Evolutionary conservation across 92 coral and sea anemone species (phyloP).

Genomic region (Montipora capitata): DNA sequence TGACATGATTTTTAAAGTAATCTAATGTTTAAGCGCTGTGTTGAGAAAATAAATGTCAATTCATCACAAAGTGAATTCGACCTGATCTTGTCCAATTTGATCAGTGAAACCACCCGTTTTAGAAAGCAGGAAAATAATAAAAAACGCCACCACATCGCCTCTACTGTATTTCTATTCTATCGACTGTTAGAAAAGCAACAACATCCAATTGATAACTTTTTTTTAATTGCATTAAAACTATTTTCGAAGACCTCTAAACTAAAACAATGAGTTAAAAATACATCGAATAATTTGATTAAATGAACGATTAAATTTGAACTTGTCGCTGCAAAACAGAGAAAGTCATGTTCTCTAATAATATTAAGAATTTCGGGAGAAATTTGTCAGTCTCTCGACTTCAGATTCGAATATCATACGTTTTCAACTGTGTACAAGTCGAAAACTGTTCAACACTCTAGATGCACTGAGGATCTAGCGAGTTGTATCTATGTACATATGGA

Average conservation of each 20-base stretch:
- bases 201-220: not conserved
- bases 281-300: not conserved
- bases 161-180: not conserved
- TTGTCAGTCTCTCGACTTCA: too few species aligned
- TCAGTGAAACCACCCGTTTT: constrained; percentile 4
- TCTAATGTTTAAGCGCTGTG: constrained; percentile 9
- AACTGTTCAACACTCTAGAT: not conserved
- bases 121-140: not conserved
- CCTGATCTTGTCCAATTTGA: not conserved
- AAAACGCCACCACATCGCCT: too few species aligned
- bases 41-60: not conserved
- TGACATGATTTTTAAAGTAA: not conserved
- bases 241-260: constrained; percentile 12
- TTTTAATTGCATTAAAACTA: constrained; percentile 39
- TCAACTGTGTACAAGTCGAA: too few species aligned
- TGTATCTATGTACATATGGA: not conserved
- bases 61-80: not conserved
- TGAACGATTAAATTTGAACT: not conserved
- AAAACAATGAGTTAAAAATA: not conserved
- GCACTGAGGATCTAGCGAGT: not conserved
- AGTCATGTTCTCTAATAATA: not conserved
- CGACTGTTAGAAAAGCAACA: not conserved
- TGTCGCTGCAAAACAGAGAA: not conserved
- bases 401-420: too few species aligned
- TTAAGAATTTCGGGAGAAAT: not conserved